Base-by-base conservation (phyloP, 2,888 invertebrate species). In the Drosophila quinaria region DNA sequence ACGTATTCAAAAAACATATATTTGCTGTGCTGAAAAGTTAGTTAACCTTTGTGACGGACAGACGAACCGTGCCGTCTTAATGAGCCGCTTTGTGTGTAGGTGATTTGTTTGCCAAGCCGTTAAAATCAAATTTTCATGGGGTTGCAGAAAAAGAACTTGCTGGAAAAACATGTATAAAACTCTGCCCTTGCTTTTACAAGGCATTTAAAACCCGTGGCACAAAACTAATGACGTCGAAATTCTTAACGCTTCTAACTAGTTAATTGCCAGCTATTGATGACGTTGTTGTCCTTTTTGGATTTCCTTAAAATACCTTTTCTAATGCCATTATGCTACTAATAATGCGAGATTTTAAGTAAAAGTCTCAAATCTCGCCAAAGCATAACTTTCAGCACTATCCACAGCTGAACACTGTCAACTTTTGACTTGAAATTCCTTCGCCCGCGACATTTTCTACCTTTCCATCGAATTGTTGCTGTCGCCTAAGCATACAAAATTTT, bases 401-500 rank as follows among this genome's bases (percentile, higher is more conserved):
- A 39, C 49, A 47, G 41, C 58, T 58, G n/a, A 15, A 9, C 51
- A 33, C 17, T 13, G 25, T 25, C 49, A 56, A 50, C 15, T 42
- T 41, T 9, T 42, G 15, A 13, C 13, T 22, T 44, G 10, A 35
- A 31, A 8, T 29, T 19, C 9, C 10, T 22, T 9, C 39, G 22
- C 11, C 35, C 4, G n/a, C 4, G 10, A 3, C 15, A 5, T 41
- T 13, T 15, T 17, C n/a, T 11, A 11, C 17, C 29, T 22, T 13
- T n/a, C 1, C 22, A 11, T 22, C 9, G 39, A 64, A 65, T 52
- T 61, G 54, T 61, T 65, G 47, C 51, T 62, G 41, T 55, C 59
- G 69, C 61, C 61, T 52, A 74, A 62, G 65, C 79, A 59, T 59
- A 78, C 56, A 67, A 61, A 59, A 74, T 56, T 69, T 60, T 60